phyloP scores from a whole-genome alignment of 2,797 vertebrate genomes.

The Hemitrygon akajei region DNA sequence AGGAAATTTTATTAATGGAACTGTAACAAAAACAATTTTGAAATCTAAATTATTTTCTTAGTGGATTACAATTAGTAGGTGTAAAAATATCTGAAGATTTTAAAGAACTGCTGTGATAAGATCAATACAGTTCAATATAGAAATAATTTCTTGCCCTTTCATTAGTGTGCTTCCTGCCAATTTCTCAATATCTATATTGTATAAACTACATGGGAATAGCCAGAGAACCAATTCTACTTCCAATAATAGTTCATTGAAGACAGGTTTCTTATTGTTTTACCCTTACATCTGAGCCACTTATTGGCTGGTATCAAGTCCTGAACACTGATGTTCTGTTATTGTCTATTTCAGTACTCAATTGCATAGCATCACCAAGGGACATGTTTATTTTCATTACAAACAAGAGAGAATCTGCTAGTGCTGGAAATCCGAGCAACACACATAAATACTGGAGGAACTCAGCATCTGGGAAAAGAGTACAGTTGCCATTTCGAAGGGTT shows the following conservation, averaged over 20 bases:
- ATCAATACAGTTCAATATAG: not conserved
- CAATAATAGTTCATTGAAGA: not conserved
- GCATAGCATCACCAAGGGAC: no score
- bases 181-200: not conserved
- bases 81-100: not conserved
- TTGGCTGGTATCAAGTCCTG: not conserved
- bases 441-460: no score
- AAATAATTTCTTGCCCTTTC: not conserved
- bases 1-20: not conserved
- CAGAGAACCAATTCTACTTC: not conserved
- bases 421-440: no score
- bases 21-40: not conserved
- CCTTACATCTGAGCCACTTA: not conserved
- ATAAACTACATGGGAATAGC: not conserved
- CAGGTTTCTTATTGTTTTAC: not conserved
- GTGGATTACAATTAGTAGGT: not conserved
- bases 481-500: no score
- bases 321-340: not conserved
- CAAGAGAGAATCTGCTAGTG: no score
- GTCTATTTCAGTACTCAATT: not conserved
- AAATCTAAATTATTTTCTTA: not conserved
- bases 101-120: not conserved
- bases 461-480: no score
- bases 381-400: no score
- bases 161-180: no score